A percentile compares a stretch with the other conserved stretches of the same genome.
Conservation (phyloP, 2,797 vertebrate species). For the Tangara arthus region DNA sequence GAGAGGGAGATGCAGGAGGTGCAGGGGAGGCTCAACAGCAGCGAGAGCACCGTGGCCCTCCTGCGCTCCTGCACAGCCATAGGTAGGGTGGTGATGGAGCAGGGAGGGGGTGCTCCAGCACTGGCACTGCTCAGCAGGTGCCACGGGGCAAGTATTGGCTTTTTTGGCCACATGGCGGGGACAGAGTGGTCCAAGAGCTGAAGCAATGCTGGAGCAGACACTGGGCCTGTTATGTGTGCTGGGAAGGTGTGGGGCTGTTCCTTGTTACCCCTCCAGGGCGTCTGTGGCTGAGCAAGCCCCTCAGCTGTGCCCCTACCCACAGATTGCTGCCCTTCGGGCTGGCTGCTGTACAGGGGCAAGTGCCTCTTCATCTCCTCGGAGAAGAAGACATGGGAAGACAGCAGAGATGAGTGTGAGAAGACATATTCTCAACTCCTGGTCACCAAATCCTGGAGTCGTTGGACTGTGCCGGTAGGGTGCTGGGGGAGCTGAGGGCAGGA, state of each 20-base stretch:
- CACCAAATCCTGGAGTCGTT: constrained; percentile 36
- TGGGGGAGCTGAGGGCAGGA: not conserved
- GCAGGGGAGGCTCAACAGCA: not conserved
- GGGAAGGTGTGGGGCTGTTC: not conserved
- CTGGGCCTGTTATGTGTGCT: not conserved
- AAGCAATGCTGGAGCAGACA: not conserved
- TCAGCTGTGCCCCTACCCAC: not conserved
- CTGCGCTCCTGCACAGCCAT: constrained; percentile 13
- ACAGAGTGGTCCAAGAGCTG: not conserved
- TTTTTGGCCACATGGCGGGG: not conserved
- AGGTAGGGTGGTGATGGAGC: not conserved
- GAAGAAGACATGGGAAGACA: constrained; percentile 23
- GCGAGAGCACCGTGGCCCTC: not conserved
- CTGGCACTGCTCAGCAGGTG: not conserved
- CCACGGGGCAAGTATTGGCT: not conserved
- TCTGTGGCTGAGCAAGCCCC: not conserved
- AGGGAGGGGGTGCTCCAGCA: not conserved
- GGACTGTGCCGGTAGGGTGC: constrained; percentile 26
- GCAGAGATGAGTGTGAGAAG: constrained; percentile 18
- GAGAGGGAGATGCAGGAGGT: not conserved
- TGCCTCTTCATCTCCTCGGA: constrained; percentile 56
- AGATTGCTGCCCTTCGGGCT: constrained; percentile 67
- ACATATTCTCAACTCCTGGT: constrained; percentile 55
- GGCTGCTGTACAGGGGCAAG: constrained; percentile 17
- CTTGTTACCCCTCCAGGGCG: accelerated